Base-by-base conservation (phyloP, 1,140 invertebrate genomes). In the Nephotettix cincticeps region DNA sequence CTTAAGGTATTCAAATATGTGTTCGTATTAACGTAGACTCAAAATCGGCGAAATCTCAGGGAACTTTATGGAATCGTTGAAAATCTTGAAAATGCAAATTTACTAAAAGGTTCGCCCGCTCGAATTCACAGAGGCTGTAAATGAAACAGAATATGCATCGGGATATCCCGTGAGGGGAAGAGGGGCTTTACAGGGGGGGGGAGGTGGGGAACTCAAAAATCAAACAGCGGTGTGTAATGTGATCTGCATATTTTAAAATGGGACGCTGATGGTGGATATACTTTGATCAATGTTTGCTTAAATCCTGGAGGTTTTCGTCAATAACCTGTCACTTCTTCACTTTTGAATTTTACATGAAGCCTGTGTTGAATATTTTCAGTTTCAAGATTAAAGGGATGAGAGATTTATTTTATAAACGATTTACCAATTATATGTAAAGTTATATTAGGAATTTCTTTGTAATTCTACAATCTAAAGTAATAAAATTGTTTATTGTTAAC, bases 171-270 rank as follows among this genome's bases (percentile, higher is more conserved):
- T 3, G 47, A 51, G 47, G 47, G 6, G 47, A n/a, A 9, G 14
- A 51, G 47, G 17, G 36, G 36, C 6, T 40, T 9, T 6, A 17
- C 6, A 40, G 36, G 36, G 36, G 36, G 17, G 47, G 21, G 47
- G 47, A n/a, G n/a, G 19, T 6, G 21, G 21, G 47, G 47, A n/a
- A n/a, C 47, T 51, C 47, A 51, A 51, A 51, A 51, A 51, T 51
- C 47, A 51, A 51, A 51, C 47, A 51, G 47, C 47, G 47, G 47
- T 17, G 21, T 51, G 47, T 51, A 51, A 51, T 51, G 21, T n/a
- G 47, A 51, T 51, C 47, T 51, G 47, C 47, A 51, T 51, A 51
- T 51, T 51, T 51, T 51, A 51, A 51, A 51, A 51, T 51, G 21
- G 47, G 47, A 21, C 4, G 47, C 47, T 19, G 21, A 51, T 17